Evolutionary conservation across 2,888 invertebrate genomes (phyloP).

Genomic region (Drosophila vallismaia): DNA sequence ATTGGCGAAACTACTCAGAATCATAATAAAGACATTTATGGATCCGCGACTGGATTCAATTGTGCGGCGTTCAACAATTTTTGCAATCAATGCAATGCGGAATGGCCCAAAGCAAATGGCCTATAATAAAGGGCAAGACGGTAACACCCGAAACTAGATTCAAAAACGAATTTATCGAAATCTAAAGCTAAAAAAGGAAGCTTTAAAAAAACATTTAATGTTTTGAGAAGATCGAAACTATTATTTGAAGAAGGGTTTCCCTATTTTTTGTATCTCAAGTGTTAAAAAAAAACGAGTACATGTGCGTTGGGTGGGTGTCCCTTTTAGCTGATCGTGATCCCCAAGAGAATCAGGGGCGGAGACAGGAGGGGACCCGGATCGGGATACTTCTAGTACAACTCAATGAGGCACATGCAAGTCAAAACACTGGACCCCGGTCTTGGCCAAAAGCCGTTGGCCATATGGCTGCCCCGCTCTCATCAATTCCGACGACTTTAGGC

Average conservation of each 20-base stretch:
- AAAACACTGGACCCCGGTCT: conserved; percentile 32
- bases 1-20: conserved; percentile 63
- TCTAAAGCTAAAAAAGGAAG: background rate
- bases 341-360: background rate
- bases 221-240: background rate
- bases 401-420: conserved; percentile 68
- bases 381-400: conserved; percentile 52
- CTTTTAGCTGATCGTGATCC: conserved; percentile 25
- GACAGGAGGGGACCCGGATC: background rate
- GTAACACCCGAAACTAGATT: background rate
- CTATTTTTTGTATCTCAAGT: conserved; percentile 2
- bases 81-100: conserved; percentile 37
- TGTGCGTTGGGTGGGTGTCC: conserved; percentile 47
- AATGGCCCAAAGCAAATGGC: conserved; percentile 34
- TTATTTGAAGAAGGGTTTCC: background rate
- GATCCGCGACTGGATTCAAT: conserved; percentile 53
- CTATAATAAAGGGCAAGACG: conserved; percentile 1
- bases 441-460: conserved; percentile 46
- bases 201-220: background rate
- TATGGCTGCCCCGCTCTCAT: conserved; percentile 48
- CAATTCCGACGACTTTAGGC: conserved; percentile 29
- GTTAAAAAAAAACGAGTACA: background rate
- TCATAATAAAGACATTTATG: conserved; percentile 76
- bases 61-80: conserved; percentile 64
- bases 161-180: background rate